Evolutionary conservation across 2,113 vertebrate species (phyloP), one percentile per base, ranked within the genome.

Genomic region (Lutjanus erythropterus): DNA sequence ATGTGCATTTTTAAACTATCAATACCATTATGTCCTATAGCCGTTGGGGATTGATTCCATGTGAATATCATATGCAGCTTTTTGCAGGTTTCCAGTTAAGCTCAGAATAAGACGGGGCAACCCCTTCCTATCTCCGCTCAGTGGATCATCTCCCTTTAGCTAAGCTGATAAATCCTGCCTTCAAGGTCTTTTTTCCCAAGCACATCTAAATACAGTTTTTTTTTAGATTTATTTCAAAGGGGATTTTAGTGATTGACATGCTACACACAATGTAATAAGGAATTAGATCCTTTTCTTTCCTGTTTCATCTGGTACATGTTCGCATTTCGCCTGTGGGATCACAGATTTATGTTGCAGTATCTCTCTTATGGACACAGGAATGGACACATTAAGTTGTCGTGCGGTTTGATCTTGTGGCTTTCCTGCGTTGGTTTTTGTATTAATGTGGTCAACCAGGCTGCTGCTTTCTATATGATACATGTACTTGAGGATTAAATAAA

Each of bases 101-200:
- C 81, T 78, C 46, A 56, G 65, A 77, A 62, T 76, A 44, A 83
- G 76, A 86, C 23, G 23, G 75, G 75, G 70, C 73, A 81, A 64
- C 86, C 80, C 72, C 37, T 53, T 81, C 72, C 68, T 75, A 81
- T 89, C 83, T 66, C 9, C 5, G 52, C 88, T 88, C 80, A 59
- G 67, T 75, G 88, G 82, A 88, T 87, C 78, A 86, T 83, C 84
- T 89, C 61, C 80, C 73, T 50, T 68, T 62, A 86, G 85, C 84
- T 88, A 60, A 89, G 71, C 84, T 87, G 80, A 83, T 89, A 86
- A 89, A 91, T 89, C 86, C 82, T 90, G 82, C 71, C 87, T 81
- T 73, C 55, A 56, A 88, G 88, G 55, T 88, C 75, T 76, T 86
- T 83, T 81, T 90, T 75, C 14, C 70, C 68, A n/a, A n/a, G 47